These are phyloP conservation scores for Ceratothoa steindachneri DNA, from an alignment of 2,888 invertebrate genomes.

Conservation along the genomic window DNA sequence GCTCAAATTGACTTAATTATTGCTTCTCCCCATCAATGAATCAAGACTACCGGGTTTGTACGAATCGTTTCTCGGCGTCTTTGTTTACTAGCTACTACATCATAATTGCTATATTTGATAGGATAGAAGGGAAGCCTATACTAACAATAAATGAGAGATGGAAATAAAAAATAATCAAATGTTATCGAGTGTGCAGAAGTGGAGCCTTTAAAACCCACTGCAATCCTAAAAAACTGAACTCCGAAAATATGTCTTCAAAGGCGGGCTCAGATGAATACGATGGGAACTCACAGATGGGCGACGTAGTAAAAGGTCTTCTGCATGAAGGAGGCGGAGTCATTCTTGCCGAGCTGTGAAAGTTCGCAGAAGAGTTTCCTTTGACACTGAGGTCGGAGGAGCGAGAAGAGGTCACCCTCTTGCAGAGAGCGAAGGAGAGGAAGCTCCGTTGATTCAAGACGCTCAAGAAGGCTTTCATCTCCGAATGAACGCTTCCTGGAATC, in stretches of 20 bases:
- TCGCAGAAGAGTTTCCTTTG: slow-evolving; percentile 46
- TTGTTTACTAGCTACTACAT: too few relatives aligned
- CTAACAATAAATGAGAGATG: too few relatives aligned
- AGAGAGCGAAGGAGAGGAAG: slow-evolving; percentile 31
- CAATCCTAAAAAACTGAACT: too few relatives aligned
- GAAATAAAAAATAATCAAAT: too few relatives aligned
- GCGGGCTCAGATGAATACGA: not conserved
- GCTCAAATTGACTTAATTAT: too few relatives aligned
- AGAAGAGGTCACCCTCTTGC: slow-evolving; percentile 32
- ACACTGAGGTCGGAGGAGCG: slow-evolving; percentile 27
- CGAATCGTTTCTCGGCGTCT: too few relatives aligned
- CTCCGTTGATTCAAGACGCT: slow-evolving; percentile 28
- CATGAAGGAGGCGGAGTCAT: slow-evolving; percentile 29
- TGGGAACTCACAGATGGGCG: slow-evolving; percentile 35
- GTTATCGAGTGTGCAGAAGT: too few relatives aligned
- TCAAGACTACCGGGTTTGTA: too few relatives aligned
- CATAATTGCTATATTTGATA: too few relatives aligned
- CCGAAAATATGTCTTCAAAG: not conserved
- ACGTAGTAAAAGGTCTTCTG: slow-evolving; percentile 39
- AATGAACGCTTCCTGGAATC: slow-evolving; percentile 25
- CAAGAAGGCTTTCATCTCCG: slow-evolving; percentile 21
- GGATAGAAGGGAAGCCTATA: too few relatives aligned
- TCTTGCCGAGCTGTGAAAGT: slow-evolving; percentile 30
- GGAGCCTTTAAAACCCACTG: too few relatives aligned
- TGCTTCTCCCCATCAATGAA: too few relatives aligned